Conservation (phyloP, 2,888 invertebrate genomes). For the Drosophila leonis region DNA sequence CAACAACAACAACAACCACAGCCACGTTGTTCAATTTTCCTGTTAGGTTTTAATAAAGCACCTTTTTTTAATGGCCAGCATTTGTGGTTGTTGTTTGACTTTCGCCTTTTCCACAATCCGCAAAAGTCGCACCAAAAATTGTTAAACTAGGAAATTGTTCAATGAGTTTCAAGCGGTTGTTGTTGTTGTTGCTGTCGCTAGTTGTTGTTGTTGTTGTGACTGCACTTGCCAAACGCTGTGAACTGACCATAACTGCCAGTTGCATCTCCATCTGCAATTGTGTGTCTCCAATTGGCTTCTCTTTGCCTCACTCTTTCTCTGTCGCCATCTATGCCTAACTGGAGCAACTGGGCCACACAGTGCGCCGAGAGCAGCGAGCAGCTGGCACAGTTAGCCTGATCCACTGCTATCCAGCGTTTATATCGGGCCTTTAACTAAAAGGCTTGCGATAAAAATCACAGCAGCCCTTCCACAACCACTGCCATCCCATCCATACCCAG, state of each 20-base stretch:
- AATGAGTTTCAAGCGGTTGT: conserved; percentile 45
- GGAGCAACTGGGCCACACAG: conserved; percentile 67
- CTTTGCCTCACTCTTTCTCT: neutral
- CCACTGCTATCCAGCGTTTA: conserved; percentile 33
- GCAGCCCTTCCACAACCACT: conserved; percentile 46
- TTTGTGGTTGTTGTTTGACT: conserved; percentile 55
- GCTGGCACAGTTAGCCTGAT: conserved; percentile 41
- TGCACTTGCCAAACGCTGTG: conserved; percentile 38
- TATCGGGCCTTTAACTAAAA: conserved; percentile 70
- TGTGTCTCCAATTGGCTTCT: conserved; percentile 17
- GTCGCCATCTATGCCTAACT: conserved; percentile 41
- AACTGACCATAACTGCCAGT: conserved; percentile 46
- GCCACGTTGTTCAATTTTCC: conserved; percentile 51
- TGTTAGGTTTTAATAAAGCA: conserved; percentile 65
- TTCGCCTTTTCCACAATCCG: conserved; percentile 59
- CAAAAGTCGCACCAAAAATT: conserved; percentile 69
- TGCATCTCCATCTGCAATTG: conserved; percentile 35
- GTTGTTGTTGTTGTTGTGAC: conserved; percentile 20
- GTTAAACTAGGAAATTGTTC: conserved; percentile 67
- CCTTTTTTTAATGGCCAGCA: conserved; percentile 68
- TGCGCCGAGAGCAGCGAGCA: conserved; percentile 24
- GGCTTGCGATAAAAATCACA: conserved; percentile 68
- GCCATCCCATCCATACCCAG: conserved; percentile 8
- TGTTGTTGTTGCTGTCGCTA: conserved; percentile 16
- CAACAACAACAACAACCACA: neutral